Conservation (phyloP, 2,797 vertebrate species). For the Austrolebias charrua region DNA sequence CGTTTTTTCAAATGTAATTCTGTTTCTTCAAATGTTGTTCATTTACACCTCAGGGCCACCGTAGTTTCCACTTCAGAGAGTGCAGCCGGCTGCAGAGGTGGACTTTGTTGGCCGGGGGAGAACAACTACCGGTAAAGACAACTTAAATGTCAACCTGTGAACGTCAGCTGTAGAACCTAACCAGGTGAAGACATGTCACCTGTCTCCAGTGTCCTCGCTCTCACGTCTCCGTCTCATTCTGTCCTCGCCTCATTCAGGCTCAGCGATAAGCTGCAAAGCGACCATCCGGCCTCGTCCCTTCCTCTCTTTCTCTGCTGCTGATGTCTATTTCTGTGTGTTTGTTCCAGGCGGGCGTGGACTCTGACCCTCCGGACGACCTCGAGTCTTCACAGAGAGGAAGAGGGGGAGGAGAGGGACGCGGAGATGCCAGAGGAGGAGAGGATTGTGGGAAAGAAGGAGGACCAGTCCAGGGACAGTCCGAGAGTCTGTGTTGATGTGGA, state of each 20-base stretch:
- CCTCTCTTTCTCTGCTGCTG: slow-evolving; percentile 50
- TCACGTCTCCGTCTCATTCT: background rate
- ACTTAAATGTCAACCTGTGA: no score
- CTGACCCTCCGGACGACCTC: slow-evolving; percentile 38
- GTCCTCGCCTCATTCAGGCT: slow-evolving; percentile 8
- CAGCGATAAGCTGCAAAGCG: no score
- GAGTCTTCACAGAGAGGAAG: slow-evolving; percentile 16
- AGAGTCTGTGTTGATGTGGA: no score
- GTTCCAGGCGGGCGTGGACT: slow-evolving; percentile 40
- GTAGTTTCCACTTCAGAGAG: slow-evolving; percentile 29
- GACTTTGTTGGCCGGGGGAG: no score
- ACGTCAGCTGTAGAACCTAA: no score
- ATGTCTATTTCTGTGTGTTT: slow-evolving; percentile 66
- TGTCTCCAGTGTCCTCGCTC: no score
- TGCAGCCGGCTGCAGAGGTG: slow-evolving; percentile 20
- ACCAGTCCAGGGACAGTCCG: no score
- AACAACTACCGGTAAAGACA: no score
- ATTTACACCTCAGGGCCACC: no score
- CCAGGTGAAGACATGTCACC: no score
- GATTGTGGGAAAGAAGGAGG: slow-evolving; percentile 1
- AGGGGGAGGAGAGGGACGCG: background rate
- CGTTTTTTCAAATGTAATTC: no score
- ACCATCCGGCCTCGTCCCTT: slow-evolving; percentile 45
- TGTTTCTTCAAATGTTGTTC: no score
- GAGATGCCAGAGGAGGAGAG: slow-evolving; percentile 11